A percentile compares a stretch with the other conserved stretches of the same genome.
These are phyloP conservation scores for Hydrochoerus hydrochaeris DNA, from an alignment of 2,113 vertebrate species.

Conservation along the genomic window DNA sequence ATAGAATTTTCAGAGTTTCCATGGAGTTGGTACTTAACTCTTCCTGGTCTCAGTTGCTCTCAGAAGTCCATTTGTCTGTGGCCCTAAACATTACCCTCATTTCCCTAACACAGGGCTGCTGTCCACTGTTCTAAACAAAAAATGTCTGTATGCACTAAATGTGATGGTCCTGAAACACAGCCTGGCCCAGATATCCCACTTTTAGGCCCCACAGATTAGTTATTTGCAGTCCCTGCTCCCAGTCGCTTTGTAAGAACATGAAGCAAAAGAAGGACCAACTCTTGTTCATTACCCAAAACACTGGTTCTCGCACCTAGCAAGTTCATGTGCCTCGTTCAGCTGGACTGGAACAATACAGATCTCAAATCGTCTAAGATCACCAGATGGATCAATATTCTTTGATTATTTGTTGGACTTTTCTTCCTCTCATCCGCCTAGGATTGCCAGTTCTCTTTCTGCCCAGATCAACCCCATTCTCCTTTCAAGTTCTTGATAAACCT, in stretches of 20 bases:
- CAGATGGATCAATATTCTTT: neutral
- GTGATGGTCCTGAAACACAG: neutral
- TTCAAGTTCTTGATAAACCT: neutral
- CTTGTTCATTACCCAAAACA: neutral
- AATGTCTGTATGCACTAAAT: neutral
- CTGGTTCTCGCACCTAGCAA: neutral
- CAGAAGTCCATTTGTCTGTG: neutral
- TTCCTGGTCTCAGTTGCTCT: neutral
- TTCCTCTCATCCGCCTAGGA: neutral
- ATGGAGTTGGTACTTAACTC: neutral
- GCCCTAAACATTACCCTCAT: neutral
- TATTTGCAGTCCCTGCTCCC: neutral
- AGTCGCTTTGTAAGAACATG: neutral
- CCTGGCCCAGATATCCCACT: fast-evolving
- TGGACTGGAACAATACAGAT: neutral
- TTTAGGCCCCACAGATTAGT: neutral
- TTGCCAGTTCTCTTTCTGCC: neutral
- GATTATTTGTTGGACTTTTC: neutral
- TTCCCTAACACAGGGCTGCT: neutral
- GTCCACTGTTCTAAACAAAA: neutral
- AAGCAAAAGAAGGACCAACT: neutral
- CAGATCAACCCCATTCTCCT: neutral
- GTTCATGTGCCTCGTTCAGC: neutral
- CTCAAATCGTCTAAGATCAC: neutral
- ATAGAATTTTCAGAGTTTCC: neutral